Evolutionary conservation across 1,140 invertebrate genomes (phyloP), one percentile per base, ranked within the genome.

Genomic region (Thaumatotibia leucotreta): DNA sequence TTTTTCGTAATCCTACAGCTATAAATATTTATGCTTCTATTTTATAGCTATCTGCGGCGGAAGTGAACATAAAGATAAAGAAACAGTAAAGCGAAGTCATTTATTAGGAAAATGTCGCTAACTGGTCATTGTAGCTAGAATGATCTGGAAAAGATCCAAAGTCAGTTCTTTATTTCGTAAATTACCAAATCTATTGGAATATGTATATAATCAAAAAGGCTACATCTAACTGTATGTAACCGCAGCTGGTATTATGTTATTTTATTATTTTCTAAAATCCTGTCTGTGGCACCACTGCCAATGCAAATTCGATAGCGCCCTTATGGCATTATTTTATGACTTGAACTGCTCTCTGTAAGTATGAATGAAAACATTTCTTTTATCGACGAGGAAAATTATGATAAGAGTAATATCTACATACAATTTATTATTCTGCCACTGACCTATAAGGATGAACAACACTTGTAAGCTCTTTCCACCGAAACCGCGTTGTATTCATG

Each of bases 11-110:
- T 58, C 52, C 24, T 11, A 58, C 52, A 27, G 2, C 52, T 24
- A 58, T 58, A 58, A 58, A 58, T 58, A 58, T 58, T 58, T 58
- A 58, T 58, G 52, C 17, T 58, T 58, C 52, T 58, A 58, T 58
- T 29, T 24, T 31, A 29, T 24, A 23, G 24, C 24, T 24, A 58
- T 50, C 24, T n/a, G 39, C 39, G 17, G 27, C 52, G 52, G 24
- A 58, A 58, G 24, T 27, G 24, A 31, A 8, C 52, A 58, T 58
- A 58, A 58, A 58, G 52, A 58, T 58, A 58, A 58, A 31, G 52
- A 58, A 58, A 58, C 52, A 58, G 52, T 58, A 58, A 58, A 31
- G 17, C 27, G 27, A 24, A n/a, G 11, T 29, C 27, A 3, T 58
- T 58, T 58, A 58, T 58, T 58, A 58, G 27, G 52, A 31, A 58